These are phyloP conservation scores for Cheirogaleus major DNA, from an alignment of 2,797 vertebrate species.

Conservation along the genomic window DNA sequence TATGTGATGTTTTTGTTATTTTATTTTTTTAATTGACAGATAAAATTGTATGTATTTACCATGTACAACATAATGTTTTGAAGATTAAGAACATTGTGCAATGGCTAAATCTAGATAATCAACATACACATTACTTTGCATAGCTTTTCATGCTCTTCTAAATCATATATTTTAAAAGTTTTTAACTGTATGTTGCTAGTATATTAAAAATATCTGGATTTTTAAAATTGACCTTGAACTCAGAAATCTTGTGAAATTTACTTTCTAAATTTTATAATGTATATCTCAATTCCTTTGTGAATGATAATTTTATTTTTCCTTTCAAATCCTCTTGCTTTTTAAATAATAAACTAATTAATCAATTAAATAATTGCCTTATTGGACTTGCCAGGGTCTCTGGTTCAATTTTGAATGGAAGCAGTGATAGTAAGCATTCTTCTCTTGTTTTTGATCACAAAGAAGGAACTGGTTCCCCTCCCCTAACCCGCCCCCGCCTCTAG, in stretches of 20 bases:
- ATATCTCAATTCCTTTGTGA: background rate
- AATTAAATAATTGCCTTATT: background rate
- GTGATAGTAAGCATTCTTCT: background rate
- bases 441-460: background rate
- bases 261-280: background rate
- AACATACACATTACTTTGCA: background rate
- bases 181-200: background rate
- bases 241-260: background rate
- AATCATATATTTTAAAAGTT: background rate
- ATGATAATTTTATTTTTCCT: background rate
- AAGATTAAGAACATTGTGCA: background rate
- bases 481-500: rapidly evolving
- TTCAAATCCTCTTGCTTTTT: background rate
- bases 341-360: background rate
- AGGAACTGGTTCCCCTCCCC: background rate
- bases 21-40: background rate
- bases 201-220: background rate
- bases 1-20: background rate
- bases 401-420: background rate
- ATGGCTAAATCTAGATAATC: background rate
- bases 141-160: background rate
- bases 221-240: background rate
- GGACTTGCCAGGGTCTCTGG: background rate
- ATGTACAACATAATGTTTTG: background rate
- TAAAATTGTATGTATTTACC: background rate